Base-by-base conservation (phyloP, 2,113 vertebrate genomes). In the Corythornis madagascariensis region DNA sequence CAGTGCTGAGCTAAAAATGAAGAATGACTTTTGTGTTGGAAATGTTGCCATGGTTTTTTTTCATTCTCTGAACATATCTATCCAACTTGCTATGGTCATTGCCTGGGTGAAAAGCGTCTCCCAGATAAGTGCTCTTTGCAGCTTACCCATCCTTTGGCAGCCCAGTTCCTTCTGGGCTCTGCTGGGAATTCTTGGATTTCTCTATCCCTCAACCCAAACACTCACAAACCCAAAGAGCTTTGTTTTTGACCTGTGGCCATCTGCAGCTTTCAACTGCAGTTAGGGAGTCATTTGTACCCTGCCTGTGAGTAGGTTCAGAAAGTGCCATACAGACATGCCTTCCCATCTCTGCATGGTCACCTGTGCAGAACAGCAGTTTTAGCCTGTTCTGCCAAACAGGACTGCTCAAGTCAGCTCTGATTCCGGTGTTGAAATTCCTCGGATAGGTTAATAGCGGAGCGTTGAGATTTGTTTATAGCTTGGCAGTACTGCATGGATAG, bases 121-220 rank as follows among this genome's bases (percentile, higher is more conserved):
- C 42, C 15, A 63, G 24, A 24, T 29, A 28, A 0, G 3, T 40
- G 65, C 21, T 40, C 14, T 53, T 33, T 53, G 29, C 65, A 53
- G n/a, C 29, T 82, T 13, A 14, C 20, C 35, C 10, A 6, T 53
- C 57, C 38, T 66, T 33, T 65, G 64, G 45, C 57, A 71, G n/a
- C 33, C 28, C 28, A 3, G 3, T 52, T 45, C 43, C 35, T 50
- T 42, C n/a, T 14, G 25, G 0, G 0, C 56, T 52, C 43, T 40
- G 7, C 52, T 59, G 42, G n/a, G 45, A 76, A 3, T 29, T 45
- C 26, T 20, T 55, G 53, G 56, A 11, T 66, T 60, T 38, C 33
- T 57, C 31, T 33, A 47, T 16, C 33, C 64, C 50, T 86, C n/a
- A 26, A 15, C 28, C 20, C 12, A 16, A n/a, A 28, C 17, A 4